These are phyloP conservation scores for Azemiops feae DNA, from an alignment of 2,113 vertebrate genomes.

Conservation along the genomic window DNA sequence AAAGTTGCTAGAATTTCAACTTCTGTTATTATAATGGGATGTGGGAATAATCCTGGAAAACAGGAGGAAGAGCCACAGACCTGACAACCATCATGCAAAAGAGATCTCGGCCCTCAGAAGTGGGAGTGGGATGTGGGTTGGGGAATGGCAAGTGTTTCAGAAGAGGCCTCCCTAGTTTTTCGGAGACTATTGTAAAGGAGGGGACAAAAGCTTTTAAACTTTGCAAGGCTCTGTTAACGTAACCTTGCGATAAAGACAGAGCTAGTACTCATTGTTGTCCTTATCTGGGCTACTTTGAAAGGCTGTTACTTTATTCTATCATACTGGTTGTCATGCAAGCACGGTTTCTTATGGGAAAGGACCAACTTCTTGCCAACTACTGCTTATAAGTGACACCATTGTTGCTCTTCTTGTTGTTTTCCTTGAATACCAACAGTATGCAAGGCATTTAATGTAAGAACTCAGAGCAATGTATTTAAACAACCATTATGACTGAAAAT, in stretches of 20 bases:
- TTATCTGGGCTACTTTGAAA: neutral
- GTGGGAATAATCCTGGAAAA: neutral
- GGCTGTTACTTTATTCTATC: neutral
- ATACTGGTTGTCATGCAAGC: neutral
- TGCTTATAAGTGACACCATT: neutral
- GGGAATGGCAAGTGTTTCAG: neutral
- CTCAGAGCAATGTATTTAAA: neutral
- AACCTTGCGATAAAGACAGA: neutral
- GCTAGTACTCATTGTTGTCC: neutral
- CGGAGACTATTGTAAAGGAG: neutral
- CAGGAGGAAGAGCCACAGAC: neutral
- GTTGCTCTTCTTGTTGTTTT: neutral
- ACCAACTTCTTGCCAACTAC: neutral
- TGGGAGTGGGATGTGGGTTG: neutral
- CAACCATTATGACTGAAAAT: neutral
- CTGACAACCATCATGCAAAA: neutral
- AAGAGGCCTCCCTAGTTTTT: neutral
- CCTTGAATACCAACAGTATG: neutral
- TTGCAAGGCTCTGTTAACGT: neutral
- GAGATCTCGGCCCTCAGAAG: neutral
- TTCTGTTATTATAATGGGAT: neutral
- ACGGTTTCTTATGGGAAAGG: neutral
- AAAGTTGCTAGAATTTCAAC: neutral
- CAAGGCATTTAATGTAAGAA: neutral
- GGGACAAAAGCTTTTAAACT: neutral